Percentiles rank a stretch among this genome's conserved stretches.
Evolutionary conservation across 92 coral and sea anemone genomes (phyloP).

Genomic region (Montipora capitata): DNA sequence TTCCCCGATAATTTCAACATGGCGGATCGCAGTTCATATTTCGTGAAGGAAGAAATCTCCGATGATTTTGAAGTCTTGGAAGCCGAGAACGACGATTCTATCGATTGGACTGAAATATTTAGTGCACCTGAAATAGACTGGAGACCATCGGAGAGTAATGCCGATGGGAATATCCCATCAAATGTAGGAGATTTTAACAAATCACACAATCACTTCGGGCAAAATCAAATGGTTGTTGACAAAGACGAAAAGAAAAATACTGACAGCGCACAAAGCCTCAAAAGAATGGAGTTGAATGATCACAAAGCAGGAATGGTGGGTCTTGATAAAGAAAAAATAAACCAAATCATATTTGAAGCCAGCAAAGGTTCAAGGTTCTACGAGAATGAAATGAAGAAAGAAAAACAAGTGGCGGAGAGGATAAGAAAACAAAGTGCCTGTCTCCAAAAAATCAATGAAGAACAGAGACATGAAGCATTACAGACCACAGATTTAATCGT

Average conservation of each 20-base stretch:
- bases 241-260: slow-evolving; percentile 1
- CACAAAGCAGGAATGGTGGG: slow-evolving; percentile 99
- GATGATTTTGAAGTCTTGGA: slow-evolving; percentile 13
- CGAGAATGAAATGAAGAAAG: slow-evolving; percentile 92
- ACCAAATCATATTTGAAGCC: slow-evolving; percentile 95
- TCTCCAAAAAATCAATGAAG: slow-evolving; percentile 66
- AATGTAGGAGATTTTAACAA: not conserved
- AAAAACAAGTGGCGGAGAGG: slow-evolving; percentile 89
- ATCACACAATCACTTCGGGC: not conserved
- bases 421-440: slow-evolving; percentile 75
- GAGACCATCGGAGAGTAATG: not conserved
- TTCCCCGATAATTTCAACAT: slow-evolving; percentile 13
- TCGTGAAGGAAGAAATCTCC: slow-evolving; percentile 16
- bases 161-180: not conserved
- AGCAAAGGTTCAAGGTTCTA: slow-evolving; percentile 97
- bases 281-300: slow-evolving; percentile 96
- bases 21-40: slow-evolving; percentile 52
- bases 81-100: slow-evolving; percentile 56
- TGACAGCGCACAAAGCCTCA: slow-evolving; percentile 50
- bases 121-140: slow-evolving; percentile 24
- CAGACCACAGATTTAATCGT: slow-evolving; percentile 79
- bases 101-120: slow-evolving; percentile 63
- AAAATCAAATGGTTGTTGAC: not conserved
- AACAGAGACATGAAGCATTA: slow-evolving; percentile 83
- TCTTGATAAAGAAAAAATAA: slow-evolving; percentile 90